Conservation (phyloP, 2,797 vertebrate species). For the Notamacropus eugenii region DNA sequence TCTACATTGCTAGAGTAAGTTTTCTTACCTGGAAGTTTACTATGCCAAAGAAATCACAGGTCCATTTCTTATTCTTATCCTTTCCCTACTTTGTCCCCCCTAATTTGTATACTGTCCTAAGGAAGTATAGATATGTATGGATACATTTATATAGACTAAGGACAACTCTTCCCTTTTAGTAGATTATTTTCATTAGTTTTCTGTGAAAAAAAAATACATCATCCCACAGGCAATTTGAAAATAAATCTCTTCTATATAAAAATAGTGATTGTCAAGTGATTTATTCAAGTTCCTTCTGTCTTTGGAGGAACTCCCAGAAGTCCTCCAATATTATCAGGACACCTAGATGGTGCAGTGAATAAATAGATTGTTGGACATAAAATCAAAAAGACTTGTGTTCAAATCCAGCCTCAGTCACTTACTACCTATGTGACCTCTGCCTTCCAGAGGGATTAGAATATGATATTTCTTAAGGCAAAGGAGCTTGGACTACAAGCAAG, state of each 20-base stretch:
- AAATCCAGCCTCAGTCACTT: too few relatives aligned
- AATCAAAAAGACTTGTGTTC: too few relatives aligned
- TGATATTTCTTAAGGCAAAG: too few relatives aligned
- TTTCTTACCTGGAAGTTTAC: not conserved
- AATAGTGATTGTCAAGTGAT: not conserved
- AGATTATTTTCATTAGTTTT: not conserved
- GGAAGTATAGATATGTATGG: not conserved
- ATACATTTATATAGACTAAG: not conserved
- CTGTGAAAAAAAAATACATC: not conserved
- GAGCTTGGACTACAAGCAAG: too few relatives aligned
- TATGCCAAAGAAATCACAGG: not conserved
- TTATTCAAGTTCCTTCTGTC: too few relatives aligned
- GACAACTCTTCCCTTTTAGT: not conserved
- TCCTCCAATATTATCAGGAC: too few relatives aligned
- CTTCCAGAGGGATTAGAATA: too few relatives aligned
- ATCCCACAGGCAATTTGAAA: not conserved
- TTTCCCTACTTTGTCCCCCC: not conserved
- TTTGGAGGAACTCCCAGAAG: too few relatives aligned
- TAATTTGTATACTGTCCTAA: not conserved
- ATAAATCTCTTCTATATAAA: not conserved
- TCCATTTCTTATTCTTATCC: not conserved
- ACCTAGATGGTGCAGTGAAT: too few relatives aligned
- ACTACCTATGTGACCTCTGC: too few relatives aligned
- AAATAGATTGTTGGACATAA: too few relatives aligned
- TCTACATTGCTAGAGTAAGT: too few relatives aligned